These are phyloP conservation scores for Siniperca undulata DNA, from an alignment of 2,797 vertebrate species.

Conservation along the genomic window DNA sequence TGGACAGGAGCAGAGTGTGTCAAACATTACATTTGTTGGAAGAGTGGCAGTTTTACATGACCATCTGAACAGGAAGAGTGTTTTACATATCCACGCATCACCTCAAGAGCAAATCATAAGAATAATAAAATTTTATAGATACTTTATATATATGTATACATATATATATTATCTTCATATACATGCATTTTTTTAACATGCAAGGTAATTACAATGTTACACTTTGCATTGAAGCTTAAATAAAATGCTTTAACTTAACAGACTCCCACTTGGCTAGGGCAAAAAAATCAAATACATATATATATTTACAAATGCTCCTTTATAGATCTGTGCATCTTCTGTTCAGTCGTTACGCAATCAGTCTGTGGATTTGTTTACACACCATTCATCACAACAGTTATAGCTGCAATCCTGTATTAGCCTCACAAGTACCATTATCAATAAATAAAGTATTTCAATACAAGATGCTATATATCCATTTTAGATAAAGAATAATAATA, in stretches of 20 bases:
- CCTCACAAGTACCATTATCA: conserved; percentile 52
- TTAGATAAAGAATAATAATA: conserved; percentile 42
- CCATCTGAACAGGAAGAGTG: conserved; percentile 83
- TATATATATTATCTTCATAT: conserved; percentile 67
- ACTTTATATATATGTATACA: conserved; percentile 57
- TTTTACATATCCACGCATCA: conserved; percentile 65
- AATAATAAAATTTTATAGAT: conserved; percentile 79
- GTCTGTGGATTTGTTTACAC: conserved; percentile 56
- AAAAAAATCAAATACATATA: conserved; percentile 75
- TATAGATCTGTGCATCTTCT: conserved; percentile 54
- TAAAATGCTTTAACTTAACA: conserved; percentile 59
- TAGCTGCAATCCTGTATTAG: conserved; percentile 40
- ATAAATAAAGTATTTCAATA: conserved; percentile 58
- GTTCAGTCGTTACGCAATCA: conserved; percentile 7
- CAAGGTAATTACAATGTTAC: conserved; percentile 84
- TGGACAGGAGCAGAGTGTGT: conserved; percentile 75
- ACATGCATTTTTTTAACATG: conserved; percentile 87
- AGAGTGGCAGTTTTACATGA: conserved; percentile 84
- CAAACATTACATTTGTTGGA: conserved; percentile 63
- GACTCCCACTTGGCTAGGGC: conserved; percentile 60
- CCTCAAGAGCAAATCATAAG: conserved; percentile 81
- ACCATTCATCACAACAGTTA: conserved; percentile 34
- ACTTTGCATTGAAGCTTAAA: conserved; percentile 67
- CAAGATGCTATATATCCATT: conserved; percentile 40
- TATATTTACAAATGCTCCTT: conserved; percentile 84